These are phyloP conservation scores for Bursaphelenchus okinawaensis DNA, from an alignment of 2,888 invertebrate genomes.

Conservation along the genomic window DNA sequence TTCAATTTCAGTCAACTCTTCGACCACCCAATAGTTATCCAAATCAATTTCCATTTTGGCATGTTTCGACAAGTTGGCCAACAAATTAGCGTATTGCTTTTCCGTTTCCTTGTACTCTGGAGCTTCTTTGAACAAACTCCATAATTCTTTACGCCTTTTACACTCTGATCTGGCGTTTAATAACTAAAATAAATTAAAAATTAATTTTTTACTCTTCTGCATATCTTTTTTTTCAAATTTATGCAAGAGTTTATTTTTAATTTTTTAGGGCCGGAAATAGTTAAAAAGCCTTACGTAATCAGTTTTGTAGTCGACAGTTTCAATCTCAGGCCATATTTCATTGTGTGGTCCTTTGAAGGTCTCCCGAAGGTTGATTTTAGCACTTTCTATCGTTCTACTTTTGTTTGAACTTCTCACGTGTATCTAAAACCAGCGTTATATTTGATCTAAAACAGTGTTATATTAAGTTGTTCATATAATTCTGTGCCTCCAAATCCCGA, in stretches of 20 bases:
- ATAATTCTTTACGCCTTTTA: not conserved
- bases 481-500: not conserved
- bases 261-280: no score
- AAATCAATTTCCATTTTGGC: not conserved
- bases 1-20: not conserved
- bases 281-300: not conserved
- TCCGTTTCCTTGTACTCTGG: not conserved
- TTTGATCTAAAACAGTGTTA: not conserved
- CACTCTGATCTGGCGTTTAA: not conserved
- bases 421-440: not conserved
- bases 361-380: not conserved
- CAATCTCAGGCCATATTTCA: not conserved
- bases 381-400: not conserved
- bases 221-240: no score
- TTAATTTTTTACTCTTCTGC: no score
- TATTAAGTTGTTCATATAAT: not conserved
- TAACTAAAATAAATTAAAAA: constrained; percentile 4
- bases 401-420: not conserved
- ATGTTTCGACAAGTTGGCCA: not conserved
- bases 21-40: not conserved
- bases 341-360: not conserved
- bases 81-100: not conserved
- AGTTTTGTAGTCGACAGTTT: not conserved
- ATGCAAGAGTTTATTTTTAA: no score
- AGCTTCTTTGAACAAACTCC: not conserved